These are phyloP conservation scores for Zapornia atra DNA, from an alignment of 2,113 vertebrate species.

Conservation along the genomic window DNA sequence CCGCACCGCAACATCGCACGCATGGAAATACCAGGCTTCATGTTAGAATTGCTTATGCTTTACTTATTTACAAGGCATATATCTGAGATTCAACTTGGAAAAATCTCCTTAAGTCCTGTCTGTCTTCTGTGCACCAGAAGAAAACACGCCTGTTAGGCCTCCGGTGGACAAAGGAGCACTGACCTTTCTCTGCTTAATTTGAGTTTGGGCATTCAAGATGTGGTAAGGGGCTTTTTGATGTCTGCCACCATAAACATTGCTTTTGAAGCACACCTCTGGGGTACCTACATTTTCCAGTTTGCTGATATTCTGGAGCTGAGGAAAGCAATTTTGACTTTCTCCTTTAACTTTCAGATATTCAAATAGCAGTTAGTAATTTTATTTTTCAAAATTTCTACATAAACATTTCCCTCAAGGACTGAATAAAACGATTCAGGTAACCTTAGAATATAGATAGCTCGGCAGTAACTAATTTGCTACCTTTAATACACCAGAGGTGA, in stretches of 20 bases:
- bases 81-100: not conserved
- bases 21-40: fast-evolving
- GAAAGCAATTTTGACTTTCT: not conserved
- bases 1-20: fast-evolving
- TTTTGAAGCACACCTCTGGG: not conserved
- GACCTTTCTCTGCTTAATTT: not conserved
- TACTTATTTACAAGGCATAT: not conserved
- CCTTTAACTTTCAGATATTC: slow-evolving; percentile 33
- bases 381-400: slow-evolving; percentile 10
- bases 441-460: slow-evolving; percentile 37
- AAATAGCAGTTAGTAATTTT: not conserved
- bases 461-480: slow-evolving; percentile 61
- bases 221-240: not conserved
- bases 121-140: not conserved
- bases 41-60: not conserved
- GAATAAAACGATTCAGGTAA: slow-evolving; percentile 22
- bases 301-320: not conserved
- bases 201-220: not conserved
- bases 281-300: not conserved
- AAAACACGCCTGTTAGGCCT: not conserved
- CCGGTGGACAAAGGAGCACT: not conserved
- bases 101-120: not conserved
- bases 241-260: not conserved
- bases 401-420: slow-evolving; percentile 45
- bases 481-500: slow-evolving; percentile 68